Base-by-base conservation (phyloP, 2,797 vertebrate genomes). In the Crocodylus rhombifer region DNA sequence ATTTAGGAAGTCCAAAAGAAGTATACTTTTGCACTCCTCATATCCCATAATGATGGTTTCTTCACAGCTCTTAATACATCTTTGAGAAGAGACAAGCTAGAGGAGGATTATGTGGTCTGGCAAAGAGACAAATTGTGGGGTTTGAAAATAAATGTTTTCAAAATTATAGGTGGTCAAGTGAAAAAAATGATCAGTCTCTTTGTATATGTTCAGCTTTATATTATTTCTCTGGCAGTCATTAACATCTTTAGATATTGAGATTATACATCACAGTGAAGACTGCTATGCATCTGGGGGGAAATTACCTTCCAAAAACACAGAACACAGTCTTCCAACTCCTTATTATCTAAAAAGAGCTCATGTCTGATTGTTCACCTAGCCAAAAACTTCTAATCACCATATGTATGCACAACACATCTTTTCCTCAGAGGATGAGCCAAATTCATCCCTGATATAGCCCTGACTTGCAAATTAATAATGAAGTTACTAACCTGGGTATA, bases 251-350 rank as follows among this genome's bases (percentile, higher is more conserved):
- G 80, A 94, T 87, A 83, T 0, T 33, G 26, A n/a, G 15, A 76
- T 65, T 4, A 84, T 84, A 82, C 94, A 87, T 90, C 3, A 5
- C 25, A 26, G 65, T 30, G 30, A 30, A 69, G 8, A n/a, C 61
- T 79, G n/a, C 55, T 69, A 77, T 3, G 12, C 8, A 2, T 36
- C 51, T 62, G 62, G 28, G 77, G 82, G 16, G 10, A 88, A 93
- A 71, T 28, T 83, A 60, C 30, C 77, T 42, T 76, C 75, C 57
- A 63, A 73, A 77, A 4, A 91, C 91, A 85, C 8, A 8, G 15
- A 75, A 51, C 30, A 87, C 17, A 90, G 20, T 51, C 18, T 88
- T 91, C 91, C 78, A 55, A 84, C 55, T 91, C 82, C 80, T 91
- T 92, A 79, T 84, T 11, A 65, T 75, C 11, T 28, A 85, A 11